Evolutionary conservation across 2,888 invertebrate genomes (phyloP).

Genomic region (Geotrupes spiniger): DNA sequence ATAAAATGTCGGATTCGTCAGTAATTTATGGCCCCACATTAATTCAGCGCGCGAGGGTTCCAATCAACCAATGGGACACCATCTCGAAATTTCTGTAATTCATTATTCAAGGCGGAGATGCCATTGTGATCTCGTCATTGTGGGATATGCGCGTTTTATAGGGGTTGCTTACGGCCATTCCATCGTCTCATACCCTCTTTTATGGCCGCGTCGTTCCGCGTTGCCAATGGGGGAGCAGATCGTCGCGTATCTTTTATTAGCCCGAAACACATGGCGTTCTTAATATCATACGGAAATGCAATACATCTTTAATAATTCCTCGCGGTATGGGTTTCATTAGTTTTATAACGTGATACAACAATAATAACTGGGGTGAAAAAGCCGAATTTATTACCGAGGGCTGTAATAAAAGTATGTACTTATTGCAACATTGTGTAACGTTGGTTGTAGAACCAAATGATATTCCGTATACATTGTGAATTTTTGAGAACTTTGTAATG

Average conservation of each 20-base stretch:
- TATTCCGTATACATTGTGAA: too few species aligned
- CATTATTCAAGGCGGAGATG: slow-evolving; percentile 12
- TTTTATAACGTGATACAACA: slow-evolving; percentile 1
- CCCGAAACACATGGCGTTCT: slow-evolving; percentile 28
- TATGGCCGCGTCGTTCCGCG: slow-evolving; percentile 12
- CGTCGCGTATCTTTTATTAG: slow-evolving; percentile 24
- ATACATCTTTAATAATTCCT: slow-evolving; percentile 19
- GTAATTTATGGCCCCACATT: slow-evolving; percentile 18
- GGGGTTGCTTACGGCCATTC: slow-evolving; percentile 19
- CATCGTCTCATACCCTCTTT: slow-evolving; percentile 17
- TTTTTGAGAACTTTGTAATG: too few species aligned
- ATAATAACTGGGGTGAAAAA: not conserved
- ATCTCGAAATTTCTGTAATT: slow-evolving; percentile 4
- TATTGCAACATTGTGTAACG: too few species aligned
- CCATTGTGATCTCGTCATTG: slow-evolving; percentile 10
- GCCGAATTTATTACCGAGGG: too few species aligned
- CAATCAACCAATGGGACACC: slow-evolving; percentile 10
- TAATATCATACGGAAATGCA: slow-evolving; percentile 19
- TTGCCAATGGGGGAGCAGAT: slow-evolving; percentile 23
- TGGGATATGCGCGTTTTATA: slow-evolving; percentile 11
- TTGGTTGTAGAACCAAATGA: too few species aligned
- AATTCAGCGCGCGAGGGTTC: slow-evolving; percentile 15
- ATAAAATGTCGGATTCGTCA: slow-evolving; percentile 20
- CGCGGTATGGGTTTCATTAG: not conserved
- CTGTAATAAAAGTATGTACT: too few species aligned